These are phyloP conservation scores for Lochmaea crataegi DNA, from an alignment of 2,888 invertebrate species.

Conservation along the genomic window DNA sequence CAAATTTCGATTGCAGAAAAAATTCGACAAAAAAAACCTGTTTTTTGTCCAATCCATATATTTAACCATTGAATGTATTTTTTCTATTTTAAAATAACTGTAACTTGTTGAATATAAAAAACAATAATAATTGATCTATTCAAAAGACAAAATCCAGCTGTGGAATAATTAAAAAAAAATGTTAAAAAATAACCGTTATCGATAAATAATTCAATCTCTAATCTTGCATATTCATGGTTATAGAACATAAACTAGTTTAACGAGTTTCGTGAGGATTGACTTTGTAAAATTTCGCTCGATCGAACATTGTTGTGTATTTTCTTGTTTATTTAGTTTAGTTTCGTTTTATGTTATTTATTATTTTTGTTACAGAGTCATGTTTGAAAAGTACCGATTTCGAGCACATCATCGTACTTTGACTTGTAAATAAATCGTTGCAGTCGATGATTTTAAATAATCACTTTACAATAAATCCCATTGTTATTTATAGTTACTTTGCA, in stretches of 20 bases:
- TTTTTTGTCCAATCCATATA: too few relatives aligned
- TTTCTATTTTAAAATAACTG: too few relatives aligned
- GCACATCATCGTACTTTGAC: background rate
- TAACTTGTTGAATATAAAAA: too few relatives aligned
- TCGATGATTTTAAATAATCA: conserved; percentile 12
- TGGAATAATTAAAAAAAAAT: background rate
- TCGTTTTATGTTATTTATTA: conserved; percentile 3
- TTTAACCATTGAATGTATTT: too few relatives aligned
- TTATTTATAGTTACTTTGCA: conserved; percentile 1
- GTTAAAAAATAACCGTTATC: conserved; percentile 1
- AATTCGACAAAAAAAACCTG: too few relatives aligned
- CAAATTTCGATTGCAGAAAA: too few relatives aligned
- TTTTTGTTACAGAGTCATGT: background rate
- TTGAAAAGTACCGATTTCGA: background rate
- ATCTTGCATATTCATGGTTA: conserved; percentile 58
- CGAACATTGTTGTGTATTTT: conserved; percentile 24
- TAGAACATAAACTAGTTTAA: conserved; percentile 58
- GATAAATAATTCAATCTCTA: conserved; percentile 11
- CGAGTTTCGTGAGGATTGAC: conserved; percentile 51
- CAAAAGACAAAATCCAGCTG: background rate
- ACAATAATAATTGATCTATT: background rate
- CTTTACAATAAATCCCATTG: background rate
- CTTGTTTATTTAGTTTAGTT: conserved; percentile 15
- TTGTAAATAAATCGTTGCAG: background rate
- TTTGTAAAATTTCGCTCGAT: conserved; percentile 40